Conservation (phyloP, 2,113 vertebrate genomes). For the Halcyon senegalensis region DNA sequence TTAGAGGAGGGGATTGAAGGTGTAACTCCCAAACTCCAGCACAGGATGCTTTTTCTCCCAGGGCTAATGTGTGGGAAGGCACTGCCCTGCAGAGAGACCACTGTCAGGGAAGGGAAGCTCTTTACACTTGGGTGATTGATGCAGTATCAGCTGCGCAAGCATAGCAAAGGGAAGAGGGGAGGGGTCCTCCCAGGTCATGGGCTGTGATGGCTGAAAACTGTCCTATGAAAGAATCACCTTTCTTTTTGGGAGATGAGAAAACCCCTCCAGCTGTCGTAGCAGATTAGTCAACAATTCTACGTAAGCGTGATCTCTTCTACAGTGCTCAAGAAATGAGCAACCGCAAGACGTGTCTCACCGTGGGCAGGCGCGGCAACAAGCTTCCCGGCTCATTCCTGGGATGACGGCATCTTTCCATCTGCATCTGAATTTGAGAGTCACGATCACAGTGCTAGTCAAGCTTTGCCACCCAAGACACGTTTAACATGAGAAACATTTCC, state of each 20-base stretch:
- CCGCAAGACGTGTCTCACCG: background rate
- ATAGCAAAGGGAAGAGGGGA: background rate
- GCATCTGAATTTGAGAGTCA: background rate
- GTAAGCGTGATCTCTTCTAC: background rate
- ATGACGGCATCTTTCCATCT: background rate
- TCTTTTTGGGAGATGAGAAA: background rate
- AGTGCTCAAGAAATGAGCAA: slow-evolving; percentile 4
- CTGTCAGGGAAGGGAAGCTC: background rate
- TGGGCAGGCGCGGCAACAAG: background rate
- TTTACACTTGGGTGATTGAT: background rate
- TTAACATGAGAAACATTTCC: background rate
- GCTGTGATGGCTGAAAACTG: background rate
- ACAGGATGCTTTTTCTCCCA: background rate
- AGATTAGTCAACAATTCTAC: background rate
- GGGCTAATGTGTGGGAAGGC: background rate
- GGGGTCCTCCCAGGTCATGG: background rate
- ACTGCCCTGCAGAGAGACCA: background rate
- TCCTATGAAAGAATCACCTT: background rate
- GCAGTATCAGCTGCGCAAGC: rapidly evolving
- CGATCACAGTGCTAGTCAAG: background rate
- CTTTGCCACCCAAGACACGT: background rate
- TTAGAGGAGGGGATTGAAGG: background rate
- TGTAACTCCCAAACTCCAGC: background rate
- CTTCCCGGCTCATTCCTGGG: background rate
- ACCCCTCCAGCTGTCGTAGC: background rate